Percentiles rank a stretch among this genome's conserved stretches.
Conservation (phyloP, 37 sponge, comb jelly and placozoan genomes). For the Spongilla lacustris region DNA sequence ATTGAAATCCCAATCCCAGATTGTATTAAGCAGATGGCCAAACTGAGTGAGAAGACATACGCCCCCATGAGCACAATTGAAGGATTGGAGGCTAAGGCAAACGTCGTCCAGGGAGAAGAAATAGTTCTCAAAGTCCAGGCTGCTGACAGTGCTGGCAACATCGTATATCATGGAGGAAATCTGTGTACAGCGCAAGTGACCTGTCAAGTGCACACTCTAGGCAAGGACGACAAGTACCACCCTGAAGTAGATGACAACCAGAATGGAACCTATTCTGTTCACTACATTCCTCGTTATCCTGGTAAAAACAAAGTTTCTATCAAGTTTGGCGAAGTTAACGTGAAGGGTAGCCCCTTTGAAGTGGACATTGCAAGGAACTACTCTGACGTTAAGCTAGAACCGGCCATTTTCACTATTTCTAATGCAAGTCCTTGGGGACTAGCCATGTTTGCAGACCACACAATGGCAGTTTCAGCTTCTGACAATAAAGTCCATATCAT, state of each 20-base stretch:
- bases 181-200: constrained; percentile 6
- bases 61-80: constrained; percentile 15
- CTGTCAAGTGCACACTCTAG: neutral
- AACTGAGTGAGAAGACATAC: constrained; percentile 27
- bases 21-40: constrained; percentile 12
- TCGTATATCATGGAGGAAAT: constrained; percentile 37
- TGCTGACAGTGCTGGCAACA: neutral
- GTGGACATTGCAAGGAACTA: constrained; percentile 45
- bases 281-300: constrained; percentile 24
- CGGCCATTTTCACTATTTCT: constrained; percentile 29
- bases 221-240: neutral
- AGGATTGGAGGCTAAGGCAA: neutral
- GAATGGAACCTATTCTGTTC: constrained; percentile 50
- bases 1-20: neutral
- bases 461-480: constrained; percentile 49
- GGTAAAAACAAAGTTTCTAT: constrained; percentile 18
- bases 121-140: constrained; percentile 21
- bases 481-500: constrained; percentile 41
- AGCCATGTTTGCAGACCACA: constrained; percentile 36
- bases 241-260: constrained; percentile 36
- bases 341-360: constrained; percentile 41
- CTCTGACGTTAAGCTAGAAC: constrained; percentile 15
- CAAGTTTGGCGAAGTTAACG: constrained; percentile 8
- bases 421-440: constrained; percentile 59
- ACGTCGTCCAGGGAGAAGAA: constrained; percentile 20